Percentiles rank a stretch among this genome's conserved stretches.
Evolutionary conservation across 2,797 vertebrate genomes (phyloP).

Genomic region (Malacoctenus gilli): DNA sequence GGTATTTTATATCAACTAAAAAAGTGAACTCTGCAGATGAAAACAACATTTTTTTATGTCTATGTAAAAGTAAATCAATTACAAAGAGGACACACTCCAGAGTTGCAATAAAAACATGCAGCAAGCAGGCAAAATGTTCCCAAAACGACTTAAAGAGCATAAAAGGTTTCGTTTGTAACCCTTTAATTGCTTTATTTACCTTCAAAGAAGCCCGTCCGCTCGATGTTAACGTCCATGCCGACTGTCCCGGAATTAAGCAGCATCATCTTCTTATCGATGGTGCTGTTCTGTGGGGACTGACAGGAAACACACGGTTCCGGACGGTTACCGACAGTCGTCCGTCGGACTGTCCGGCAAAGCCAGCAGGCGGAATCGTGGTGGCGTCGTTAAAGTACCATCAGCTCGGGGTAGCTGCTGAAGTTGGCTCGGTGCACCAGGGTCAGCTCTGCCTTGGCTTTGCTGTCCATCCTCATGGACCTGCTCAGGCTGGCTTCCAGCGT

Average conservation of each 20-base stretch:
- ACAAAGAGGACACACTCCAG: no score
- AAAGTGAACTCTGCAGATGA: neutral
- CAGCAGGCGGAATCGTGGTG: no score
- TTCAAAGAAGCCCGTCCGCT: constrained; percentile 56
- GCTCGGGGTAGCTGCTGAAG: constrained; percentile 2
- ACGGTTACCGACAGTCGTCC: no score
- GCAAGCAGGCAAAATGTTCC: no score
- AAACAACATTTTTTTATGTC: neutral
- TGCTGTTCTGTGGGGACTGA: constrained; percentile 60
- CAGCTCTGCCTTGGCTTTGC: constrained; percentile 60
- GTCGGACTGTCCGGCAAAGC: neutral
- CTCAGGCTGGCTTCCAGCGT: constrained; percentile 60
- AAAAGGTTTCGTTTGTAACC: no score
- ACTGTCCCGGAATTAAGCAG: constrained; percentile 66
- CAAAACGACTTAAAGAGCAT: no score
- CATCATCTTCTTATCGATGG: constrained; percentile 63
- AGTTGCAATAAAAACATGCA: no score
- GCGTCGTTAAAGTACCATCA: constrained; percentile 27
- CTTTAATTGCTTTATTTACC: no score
- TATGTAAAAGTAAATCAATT: neutral
- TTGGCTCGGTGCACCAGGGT: constrained; percentile 41
- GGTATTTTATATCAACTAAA: no score
- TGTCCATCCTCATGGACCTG: constrained; percentile 57
- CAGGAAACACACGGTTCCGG: constrained; percentile 12
- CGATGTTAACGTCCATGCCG: constrained; percentile 64